phyloP scores from a whole-genome alignment of 2,797 vertebrate species.

The Spizella passerina region DNA sequence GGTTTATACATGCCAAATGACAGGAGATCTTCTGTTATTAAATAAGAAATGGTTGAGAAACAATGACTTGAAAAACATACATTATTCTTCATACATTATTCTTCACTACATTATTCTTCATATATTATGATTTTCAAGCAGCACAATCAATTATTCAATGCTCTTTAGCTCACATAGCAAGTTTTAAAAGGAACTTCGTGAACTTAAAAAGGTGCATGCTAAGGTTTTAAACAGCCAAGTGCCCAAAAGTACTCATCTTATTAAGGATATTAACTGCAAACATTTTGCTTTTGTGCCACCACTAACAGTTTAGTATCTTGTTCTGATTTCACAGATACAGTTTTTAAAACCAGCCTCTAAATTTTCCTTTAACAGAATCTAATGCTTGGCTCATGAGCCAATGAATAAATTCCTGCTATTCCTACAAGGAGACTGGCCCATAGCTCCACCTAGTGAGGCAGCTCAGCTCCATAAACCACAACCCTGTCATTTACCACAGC shows the following conservation, averaged over 20 bases:
- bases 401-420: neutral
- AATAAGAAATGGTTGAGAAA: neutral
- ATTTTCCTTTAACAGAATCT: neutral
- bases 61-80: neutral
- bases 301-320: neutral
- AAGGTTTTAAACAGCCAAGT: neutral
- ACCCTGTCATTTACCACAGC: neutral
- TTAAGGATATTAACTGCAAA: neutral
- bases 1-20: neutral
- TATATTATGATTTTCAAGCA: neutral
- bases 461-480: neutral
- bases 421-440: neutral
- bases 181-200: neutral
- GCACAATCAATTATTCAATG: neutral
- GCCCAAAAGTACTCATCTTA: neutral
- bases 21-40: neutral
- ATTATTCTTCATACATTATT: neutral
- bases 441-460: slow-evolving; percentile 64
- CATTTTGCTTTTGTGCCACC: neutral
- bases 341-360: neutral
- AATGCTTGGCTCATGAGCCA: neutral
- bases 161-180: neutral
- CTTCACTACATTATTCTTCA: neutral
- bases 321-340: neutral
- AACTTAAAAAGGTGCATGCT: neutral